Evolutionary conservation across 2,888 invertebrate genomes (phyloP).

Genomic region (Ischnura elegans): DNA sequence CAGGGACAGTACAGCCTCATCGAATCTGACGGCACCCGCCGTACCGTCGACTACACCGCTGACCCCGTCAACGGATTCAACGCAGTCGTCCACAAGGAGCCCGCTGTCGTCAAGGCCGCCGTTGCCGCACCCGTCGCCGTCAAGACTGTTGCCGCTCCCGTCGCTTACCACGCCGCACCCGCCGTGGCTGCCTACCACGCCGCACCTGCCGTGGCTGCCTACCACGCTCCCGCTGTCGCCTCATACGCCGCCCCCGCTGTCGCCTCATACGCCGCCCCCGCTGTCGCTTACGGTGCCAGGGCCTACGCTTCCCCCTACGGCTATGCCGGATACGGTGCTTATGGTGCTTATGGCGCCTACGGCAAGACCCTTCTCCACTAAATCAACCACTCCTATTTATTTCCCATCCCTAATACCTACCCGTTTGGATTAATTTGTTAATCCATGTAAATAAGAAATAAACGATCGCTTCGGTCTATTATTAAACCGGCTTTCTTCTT

Average conservation of each 20-base stretch:
- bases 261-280: conserved; percentile 46
- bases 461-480: background rate
- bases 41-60: conserved; percentile 69
- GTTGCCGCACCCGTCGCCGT: conserved; percentile 18
- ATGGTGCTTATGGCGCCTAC: too few relatives aligned
- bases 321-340: conserved; percentile 24
- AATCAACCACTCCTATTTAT: background rate
- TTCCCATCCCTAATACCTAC: too few relatives aligned
- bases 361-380: conserved; percentile 10
- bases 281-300: conserved; percentile 36
- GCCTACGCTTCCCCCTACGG: conserved; percentile 63
- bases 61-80: conserved; percentile 70
- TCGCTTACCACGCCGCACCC: too few relatives aligned
- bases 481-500: too few relatives aligned
- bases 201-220: background rate
- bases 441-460: conserved; percentile 31
- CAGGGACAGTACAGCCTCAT: conserved; percentile 67
- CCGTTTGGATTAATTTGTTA: background rate
- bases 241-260: too few relatives aligned
- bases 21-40: conserved; percentile 69
- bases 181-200: conserved; percentile 24
- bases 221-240: conserved; percentile 14
- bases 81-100: conserved; percentile 69
- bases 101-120: conserved; percentile 70
- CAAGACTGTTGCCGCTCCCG: too few relatives aligned